Evolutionary conservation across 2,888 invertebrate species (phyloP).

Genomic region (Epinotia ramella): DNA sequence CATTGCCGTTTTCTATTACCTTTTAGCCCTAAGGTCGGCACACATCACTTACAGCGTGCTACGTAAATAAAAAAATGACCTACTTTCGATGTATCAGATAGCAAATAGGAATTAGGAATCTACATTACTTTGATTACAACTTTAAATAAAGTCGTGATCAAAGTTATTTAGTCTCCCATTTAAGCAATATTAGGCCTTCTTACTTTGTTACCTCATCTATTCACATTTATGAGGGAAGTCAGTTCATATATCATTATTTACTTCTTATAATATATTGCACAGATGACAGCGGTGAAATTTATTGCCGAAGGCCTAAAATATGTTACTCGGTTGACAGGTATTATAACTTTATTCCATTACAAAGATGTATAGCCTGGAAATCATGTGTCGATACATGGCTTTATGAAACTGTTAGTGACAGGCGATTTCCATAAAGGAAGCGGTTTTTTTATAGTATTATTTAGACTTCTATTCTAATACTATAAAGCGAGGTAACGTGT

Average conservation of each 20-base stretch:
- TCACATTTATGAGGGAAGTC: not conserved
- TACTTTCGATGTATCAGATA: too few species aligned
- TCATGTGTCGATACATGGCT: not conserved
- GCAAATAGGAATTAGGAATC: too few species aligned
- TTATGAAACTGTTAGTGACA: not conserved
- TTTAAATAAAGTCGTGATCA: too few species aligned
- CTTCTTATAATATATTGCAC: constrained; percentile 17
- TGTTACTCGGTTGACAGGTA: constrained; percentile 29
- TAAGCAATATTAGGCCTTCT: not conserved
- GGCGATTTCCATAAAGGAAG: not conserved
- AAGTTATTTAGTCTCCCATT: too few species aligned
- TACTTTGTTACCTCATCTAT: constrained; percentile 5
- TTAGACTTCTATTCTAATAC: not conserved
- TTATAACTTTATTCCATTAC: constrained; percentile 27
- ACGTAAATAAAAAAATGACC: too few species aligned
- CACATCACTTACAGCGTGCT: too few species aligned
- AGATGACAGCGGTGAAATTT: constrained; percentile 32
- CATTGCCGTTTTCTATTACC: too few species aligned
- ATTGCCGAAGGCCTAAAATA: constrained; percentile 38
- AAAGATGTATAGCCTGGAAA: constrained; percentile 11
- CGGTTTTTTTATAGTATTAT: not conserved
- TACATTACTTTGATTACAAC: too few species aligned
- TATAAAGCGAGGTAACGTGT: too few species aligned
- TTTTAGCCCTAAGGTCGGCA: too few species aligned
- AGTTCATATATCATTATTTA: constrained; percentile 36